These are phyloP conservation scores for Drosophila dunni DNA, from an alignment of 1,140 invertebrate species.

Conservation along the genomic window DNA sequence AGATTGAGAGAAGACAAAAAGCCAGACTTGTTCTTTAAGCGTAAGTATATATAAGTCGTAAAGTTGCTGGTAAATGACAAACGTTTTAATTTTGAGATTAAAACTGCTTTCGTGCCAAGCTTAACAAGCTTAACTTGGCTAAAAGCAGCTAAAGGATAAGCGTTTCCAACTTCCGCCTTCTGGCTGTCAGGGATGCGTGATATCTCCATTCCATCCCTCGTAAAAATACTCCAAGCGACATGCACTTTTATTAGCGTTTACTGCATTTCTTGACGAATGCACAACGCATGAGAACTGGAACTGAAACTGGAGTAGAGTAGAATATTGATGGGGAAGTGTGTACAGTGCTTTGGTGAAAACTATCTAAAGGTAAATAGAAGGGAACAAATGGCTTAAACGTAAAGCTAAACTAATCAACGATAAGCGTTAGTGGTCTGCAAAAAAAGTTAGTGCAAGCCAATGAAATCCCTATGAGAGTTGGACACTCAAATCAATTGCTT, in stretches of 20 bases:
- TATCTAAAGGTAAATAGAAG: slow-evolving; percentile 28
- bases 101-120: slow-evolving; percentile 80
- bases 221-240: slow-evolving; percentile 71
- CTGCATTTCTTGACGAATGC: slow-evolving; percentile 76
- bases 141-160: slow-evolving; percentile 56
- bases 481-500: slow-evolving; percentile 37
- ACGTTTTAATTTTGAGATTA: slow-evolving; percentile 84
- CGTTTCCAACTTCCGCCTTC: slow-evolving; percentile 58
- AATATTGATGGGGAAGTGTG: slow-evolving; percentile 1
- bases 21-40: slow-evolving; percentile 43
- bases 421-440: slow-evolving; percentile 57
- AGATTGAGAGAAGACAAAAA: slow-evolving; percentile 22
- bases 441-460: slow-evolving; percentile 68
- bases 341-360: slow-evolving; percentile 45
- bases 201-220: slow-evolving; percentile 32
- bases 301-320: neutral
- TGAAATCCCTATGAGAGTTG: slow-evolving; percentile 64
- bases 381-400: slow-evolving; percentile 19
- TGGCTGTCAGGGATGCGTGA: slow-evolving; percentile 47
- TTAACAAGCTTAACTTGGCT: slow-evolving; percentile 81
- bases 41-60: slow-evolving; percentile 68
- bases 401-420: slow-evolving; percentile 30
- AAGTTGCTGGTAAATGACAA: slow-evolving; percentile 77
- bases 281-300: slow-evolving; percentile 27
- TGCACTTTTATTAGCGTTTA: slow-evolving; percentile 81